Evolutionary conservation across 2,797 vertebrate species (phyloP).

Genomic region (Apodemus agrarius): DNA sequence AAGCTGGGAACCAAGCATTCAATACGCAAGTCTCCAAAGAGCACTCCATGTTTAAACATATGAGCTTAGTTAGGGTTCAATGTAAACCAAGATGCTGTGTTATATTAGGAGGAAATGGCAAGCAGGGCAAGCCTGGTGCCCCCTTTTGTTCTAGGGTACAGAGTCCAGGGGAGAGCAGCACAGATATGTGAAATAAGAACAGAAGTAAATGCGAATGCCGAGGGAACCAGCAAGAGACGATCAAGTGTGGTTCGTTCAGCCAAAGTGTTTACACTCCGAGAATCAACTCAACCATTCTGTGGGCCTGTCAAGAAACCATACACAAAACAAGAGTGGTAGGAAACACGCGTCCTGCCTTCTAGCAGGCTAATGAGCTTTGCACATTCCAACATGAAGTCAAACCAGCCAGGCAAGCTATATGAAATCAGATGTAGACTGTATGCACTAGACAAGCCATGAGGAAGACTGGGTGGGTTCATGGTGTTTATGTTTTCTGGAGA

Average conservation of each 20-base stretch:
- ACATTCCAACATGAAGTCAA: not conserved
- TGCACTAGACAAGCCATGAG: not conserved
- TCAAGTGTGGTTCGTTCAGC: not conserved
- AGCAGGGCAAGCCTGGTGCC: not conserved
- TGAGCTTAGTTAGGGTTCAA: not conserved
- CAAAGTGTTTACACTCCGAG: not conserved
- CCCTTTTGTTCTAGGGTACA: not conserved
- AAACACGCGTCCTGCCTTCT: not conserved
- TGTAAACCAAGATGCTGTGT: not conserved
- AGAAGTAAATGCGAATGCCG: not conserved
- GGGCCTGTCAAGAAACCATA: not conserved
- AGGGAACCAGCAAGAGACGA: conserved; percentile 34
- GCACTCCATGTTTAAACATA: not conserved
- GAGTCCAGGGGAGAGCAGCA: not conserved
- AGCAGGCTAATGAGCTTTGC: not conserved
- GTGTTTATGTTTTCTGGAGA: not conserved
- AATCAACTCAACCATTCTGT: not conserved
- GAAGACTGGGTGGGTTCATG: not conserved
- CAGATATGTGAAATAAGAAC: not conserved
- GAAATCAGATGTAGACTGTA: not conserved
- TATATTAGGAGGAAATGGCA: not conserved
- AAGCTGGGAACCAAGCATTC: not conserved
- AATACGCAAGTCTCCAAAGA: not conserved
- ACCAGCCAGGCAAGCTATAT: not conserved
- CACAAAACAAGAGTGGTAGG: not conserved